Evolutionary conservation across 2,113 vertebrate genomes (phyloP).

Genomic region (Dasypus novemcinctus): DNA sequence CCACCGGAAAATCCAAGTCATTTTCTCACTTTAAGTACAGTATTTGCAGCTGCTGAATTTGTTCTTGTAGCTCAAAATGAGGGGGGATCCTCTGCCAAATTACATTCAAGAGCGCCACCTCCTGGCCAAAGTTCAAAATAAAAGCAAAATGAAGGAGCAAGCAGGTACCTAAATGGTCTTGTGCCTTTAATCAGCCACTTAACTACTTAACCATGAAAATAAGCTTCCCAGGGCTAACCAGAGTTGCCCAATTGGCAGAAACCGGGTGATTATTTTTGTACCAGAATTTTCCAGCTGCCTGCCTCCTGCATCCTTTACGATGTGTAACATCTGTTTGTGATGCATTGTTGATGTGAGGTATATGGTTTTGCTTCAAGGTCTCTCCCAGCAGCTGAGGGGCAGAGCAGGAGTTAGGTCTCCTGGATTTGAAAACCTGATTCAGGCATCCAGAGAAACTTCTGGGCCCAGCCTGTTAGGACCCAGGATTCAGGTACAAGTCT

Average conservation of each 20-base stretch:
- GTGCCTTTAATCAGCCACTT: conserved; percentile 73
- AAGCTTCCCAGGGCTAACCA: conserved; percentile 72
- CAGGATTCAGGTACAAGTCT: background rate
- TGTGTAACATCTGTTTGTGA: conserved; percentile 53
- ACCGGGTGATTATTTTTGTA: conserved; percentile 74
- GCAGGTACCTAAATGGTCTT: conserved; percentile 60
- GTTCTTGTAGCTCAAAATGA: background rate
- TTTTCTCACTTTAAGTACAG: conserved; percentile 46
- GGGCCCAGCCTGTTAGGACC: background rate
- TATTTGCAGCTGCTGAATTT: conserved; percentile 23
- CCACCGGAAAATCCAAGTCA: conserved; percentile 32
- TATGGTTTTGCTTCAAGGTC: background rate
- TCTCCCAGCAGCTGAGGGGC: background rate
- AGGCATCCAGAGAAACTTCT: background rate
- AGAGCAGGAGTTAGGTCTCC: background rate
- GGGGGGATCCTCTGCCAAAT: background rate
- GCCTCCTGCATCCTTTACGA: conserved; percentile 37
- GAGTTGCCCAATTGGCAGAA: conserved; percentile 70
- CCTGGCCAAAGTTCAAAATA: conserved; percentile 50
- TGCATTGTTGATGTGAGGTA: background rate
- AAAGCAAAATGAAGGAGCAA: conserved; percentile 10
- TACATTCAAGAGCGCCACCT: conserved; percentile 61
- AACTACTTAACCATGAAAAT: conserved; percentile 74
- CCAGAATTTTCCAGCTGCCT: conserved; percentile 73
- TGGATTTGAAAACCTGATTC: background rate